Evolutionary conservation across 2,797 vertebrate genomes (phyloP).

Genomic region (Natrix natrix): DNA sequence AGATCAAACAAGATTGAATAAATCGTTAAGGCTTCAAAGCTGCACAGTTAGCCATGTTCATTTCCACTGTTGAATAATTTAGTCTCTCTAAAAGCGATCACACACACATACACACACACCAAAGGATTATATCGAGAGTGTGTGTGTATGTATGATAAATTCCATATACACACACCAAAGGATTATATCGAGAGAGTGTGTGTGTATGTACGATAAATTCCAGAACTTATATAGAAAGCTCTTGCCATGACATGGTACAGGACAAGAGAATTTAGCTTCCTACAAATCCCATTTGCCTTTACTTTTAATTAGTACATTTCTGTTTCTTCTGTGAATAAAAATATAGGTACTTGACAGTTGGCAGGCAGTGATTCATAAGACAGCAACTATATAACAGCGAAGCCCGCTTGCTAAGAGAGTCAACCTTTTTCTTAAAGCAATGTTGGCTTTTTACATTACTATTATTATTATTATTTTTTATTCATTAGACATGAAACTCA

Average conservation of each 20-base stretch:
- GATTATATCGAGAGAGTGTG: not conserved
- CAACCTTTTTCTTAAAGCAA: not conserved
- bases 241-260: not conserved
- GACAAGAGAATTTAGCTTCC: not conserved
- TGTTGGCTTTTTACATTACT: not conserved
- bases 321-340: not conserved
- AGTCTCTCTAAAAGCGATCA: not conserved
- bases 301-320: not conserved
- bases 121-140: not conserved
- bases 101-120: too few relatives aligned
- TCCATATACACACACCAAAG: too few relatives aligned
- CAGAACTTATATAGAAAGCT: not conserved
- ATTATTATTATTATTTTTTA: not conserved
- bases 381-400: not conserved
- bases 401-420: too few relatives aligned
- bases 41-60: not conserved
- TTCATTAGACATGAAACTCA: too few relatives aligned
- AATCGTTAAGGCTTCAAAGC: not conserved
- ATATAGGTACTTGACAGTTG: not conserved
- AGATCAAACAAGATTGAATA: slow-evolving; percentile 9
- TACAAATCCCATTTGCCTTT: not conserved
- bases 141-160: not conserved
- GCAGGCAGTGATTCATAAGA: not conserved
- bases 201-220: too few relatives aligned
- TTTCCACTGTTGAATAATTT: not conserved